phyloP scores from a whole-genome alignment of 1,140 invertebrate genomes.

The Nomia melanderi region DNA sequence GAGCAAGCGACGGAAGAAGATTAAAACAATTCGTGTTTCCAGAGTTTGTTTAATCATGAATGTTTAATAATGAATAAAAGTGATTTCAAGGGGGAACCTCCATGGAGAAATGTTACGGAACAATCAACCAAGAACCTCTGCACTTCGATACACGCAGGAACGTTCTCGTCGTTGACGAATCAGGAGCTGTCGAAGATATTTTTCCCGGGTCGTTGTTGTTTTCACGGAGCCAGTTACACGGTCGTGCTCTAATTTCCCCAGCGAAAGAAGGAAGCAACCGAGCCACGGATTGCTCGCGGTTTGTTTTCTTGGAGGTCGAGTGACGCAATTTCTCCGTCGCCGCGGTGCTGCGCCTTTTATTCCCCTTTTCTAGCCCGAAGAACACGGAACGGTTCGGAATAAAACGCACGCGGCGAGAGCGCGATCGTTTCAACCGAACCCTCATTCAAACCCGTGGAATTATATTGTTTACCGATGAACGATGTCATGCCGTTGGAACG shows the following conservation, averaged over 20 bases:
- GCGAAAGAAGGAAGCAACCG: neutral
- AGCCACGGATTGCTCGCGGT: slow-evolving; percentile 5
- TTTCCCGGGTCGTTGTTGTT: neutral
- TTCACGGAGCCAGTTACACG: neutral
- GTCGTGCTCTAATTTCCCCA: neutral
- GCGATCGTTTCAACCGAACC: too few relatives aligned
- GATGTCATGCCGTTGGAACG: too few relatives aligned
- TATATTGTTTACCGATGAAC: too few relatives aligned
- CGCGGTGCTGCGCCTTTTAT: neutral
- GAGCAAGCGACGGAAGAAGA: too few relatives aligned
- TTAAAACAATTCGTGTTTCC: too few relatives aligned
- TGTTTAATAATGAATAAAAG: too few relatives aligned
- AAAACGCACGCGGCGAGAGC: neutral
- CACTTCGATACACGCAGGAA: neutral
- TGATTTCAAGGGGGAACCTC: too few relatives aligned
- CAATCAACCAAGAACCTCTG: neutral
- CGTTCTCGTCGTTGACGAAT: neutral
- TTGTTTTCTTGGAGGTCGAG: neutral
- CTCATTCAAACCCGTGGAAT: too few relatives aligned
- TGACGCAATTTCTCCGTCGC: slow-evolving; percentile 2
- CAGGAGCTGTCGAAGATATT: neutral
- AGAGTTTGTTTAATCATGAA: too few relatives aligned
- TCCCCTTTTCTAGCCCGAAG: neutral
- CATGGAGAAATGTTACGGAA: too few relatives aligned
- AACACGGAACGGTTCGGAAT: neutral